Evolutionary conservation across 2,113 vertebrate genomes (phyloP).

Genomic region (Bubo bubo): DNA sequence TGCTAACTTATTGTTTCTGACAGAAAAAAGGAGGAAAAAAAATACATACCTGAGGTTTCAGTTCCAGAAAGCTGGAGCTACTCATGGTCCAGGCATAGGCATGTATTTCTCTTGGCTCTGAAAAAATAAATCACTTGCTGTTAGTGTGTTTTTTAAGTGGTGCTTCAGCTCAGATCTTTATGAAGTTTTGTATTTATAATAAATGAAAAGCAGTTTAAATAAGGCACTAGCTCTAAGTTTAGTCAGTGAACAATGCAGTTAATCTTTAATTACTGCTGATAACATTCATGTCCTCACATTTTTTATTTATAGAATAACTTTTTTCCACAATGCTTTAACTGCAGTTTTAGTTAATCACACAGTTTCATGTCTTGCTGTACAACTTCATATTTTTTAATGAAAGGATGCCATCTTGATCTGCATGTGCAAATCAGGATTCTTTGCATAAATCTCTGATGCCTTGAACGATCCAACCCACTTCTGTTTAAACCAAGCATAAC

Average conservation of each 20-base stretch:
- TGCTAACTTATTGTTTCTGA: not conserved
- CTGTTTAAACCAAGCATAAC: not conserved
- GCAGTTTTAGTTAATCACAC: not conserved
- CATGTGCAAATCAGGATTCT: not conserved
- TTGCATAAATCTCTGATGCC: not conserved
- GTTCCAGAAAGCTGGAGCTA: constrained; percentile 21
- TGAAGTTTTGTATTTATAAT: not conserved
- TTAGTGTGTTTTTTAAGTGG: not conserved
- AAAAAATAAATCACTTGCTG: constrained; percentile 16
- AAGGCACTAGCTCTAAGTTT: not conserved
- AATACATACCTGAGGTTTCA: constrained; percentile 36
- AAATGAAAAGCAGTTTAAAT: not conserved
- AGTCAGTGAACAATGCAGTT: not conserved
- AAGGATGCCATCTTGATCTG: not conserved
- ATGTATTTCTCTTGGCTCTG: constrained; percentile 24
- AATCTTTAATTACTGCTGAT: not conserved
- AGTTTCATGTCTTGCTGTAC: not conserved
- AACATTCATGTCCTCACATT: not conserved
- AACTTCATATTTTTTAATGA: not conserved
- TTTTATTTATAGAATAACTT: not conserved
- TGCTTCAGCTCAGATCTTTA: not conserved
- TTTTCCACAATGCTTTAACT: not conserved
- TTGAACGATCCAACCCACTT: not conserved
- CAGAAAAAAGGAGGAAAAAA: not conserved
- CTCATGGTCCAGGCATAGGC: not conserved